These are phyloP conservation scores for Tipula helvola DNA, from an alignment of 2,888 invertebrate species.

Conservation along the genomic window DNA sequence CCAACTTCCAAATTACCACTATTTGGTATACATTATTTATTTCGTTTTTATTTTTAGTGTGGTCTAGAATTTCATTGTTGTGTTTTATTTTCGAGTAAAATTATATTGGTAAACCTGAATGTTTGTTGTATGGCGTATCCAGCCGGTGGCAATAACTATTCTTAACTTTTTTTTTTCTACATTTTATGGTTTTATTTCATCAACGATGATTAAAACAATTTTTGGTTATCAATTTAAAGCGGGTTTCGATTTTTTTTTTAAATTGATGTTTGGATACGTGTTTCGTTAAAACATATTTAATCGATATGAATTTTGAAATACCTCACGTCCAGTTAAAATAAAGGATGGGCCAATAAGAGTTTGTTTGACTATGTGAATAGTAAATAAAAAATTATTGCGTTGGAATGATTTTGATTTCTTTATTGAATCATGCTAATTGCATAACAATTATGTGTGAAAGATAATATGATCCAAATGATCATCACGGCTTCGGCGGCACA, in stretches of 20 bases:
- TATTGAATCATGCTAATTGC: too few relatives aligned
- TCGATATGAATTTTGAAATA: too few relatives aligned
- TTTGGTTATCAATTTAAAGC: background rate
- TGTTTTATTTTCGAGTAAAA: background rate
- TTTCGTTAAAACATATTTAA: background rate
- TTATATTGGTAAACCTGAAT: background rate
- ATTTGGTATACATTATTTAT: background rate
- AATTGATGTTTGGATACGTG: background rate
- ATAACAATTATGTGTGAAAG: too few relatives aligned
- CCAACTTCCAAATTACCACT: background rate
- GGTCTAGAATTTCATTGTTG: background rate
- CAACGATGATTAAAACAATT: background rate
- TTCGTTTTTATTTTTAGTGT: background rate
- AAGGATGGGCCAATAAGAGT: too few relatives aligned
- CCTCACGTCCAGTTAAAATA: too few relatives aligned
- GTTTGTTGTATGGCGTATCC: background rate
- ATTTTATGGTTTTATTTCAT: background rate
- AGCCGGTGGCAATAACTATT: background rate
- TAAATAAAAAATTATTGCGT: too few relatives aligned
- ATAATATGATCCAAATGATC: too few relatives aligned
- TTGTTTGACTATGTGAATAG: too few relatives aligned
- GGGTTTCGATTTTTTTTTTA: background rate
- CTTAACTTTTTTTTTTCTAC: background rate
- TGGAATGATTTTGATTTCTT: too few relatives aligned
- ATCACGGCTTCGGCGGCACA: too few relatives aligned